phyloP scores from a whole-genome alignment of 2,113 vertebrate genomes.

The Lasiurus borealis region DNA sequence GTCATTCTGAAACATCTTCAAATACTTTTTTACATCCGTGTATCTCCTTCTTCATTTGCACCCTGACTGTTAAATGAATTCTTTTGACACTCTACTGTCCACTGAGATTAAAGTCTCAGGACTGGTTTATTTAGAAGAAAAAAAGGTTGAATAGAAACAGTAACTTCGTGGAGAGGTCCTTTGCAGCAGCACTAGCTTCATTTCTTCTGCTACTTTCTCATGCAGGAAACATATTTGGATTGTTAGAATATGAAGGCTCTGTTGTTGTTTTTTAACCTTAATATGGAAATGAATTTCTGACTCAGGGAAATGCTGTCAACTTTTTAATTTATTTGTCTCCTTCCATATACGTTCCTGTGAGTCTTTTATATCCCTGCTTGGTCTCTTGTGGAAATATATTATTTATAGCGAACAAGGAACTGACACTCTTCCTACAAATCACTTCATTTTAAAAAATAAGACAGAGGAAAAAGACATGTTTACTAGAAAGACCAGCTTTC shows the following conservation, averaged over 20 bases:
- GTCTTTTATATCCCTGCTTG: not conserved
- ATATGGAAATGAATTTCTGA: constrained; percentile 73
- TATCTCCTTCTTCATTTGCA: constrained; percentile 9
- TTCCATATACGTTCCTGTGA: constrained; percentile 3
- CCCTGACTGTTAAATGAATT: constrained; percentile 49
- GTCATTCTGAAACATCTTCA: constrained; percentile 58
- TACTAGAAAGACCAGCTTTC: constrained; percentile 60
- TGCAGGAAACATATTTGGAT: not conserved
- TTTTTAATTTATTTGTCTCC: constrained; percentile 63
- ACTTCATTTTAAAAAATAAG: constrained; percentile 64
- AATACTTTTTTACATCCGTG: constrained; percentile 9
- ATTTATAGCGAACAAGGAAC: constrained; percentile 60
- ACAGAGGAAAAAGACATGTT: constrained; percentile 54
- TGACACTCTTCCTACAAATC: constrained; percentile 54
- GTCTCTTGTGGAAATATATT: constrained; percentile 66
- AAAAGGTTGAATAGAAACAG: constrained; percentile 43
- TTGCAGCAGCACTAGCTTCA: not conserved
- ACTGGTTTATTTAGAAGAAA: constrained; percentile 51
- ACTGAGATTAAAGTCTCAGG: constrained; percentile 66
- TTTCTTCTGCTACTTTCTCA: constrained; percentile 44
- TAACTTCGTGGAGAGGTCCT: not conserved
- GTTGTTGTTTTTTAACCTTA: not conserved
- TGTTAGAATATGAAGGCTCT: constrained; percentile 27
- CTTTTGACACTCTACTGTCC: constrained; percentile 62
- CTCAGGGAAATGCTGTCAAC: not conserved